These are phyloP conservation scores for Ictalurus furcatus DNA, from an alignment of 2,113 vertebrate genomes.

Conservation along the genomic window DNA sequence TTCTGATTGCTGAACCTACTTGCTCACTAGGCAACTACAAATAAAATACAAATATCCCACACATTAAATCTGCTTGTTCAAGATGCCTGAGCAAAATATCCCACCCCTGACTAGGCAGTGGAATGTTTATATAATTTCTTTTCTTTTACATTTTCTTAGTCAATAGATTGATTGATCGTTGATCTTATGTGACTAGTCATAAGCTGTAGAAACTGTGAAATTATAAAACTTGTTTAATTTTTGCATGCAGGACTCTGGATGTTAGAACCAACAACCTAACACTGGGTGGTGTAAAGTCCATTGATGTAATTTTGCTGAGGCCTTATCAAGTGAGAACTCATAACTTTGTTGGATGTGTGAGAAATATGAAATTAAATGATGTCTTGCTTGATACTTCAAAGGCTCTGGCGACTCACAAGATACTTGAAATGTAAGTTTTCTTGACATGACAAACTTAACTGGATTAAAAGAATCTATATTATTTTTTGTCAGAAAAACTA, in stretches of 20 bases:
- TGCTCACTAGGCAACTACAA: not conserved
- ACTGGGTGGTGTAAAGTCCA: slow-evolving; percentile 68
- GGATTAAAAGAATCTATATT: not conserved
- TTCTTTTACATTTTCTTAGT: not conserved
- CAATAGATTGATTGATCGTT: not conserved
- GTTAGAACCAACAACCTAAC: slow-evolving; percentile 67
- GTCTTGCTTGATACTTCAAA: slow-evolving; percentile 60
- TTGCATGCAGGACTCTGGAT: slow-evolving; percentile 69
- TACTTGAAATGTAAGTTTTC: slow-evolving; percentile 63
- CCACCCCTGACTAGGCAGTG: not conserved
- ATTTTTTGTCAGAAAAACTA: too few species aligned
- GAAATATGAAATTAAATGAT: slow-evolving; percentile 69
- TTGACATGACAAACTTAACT: not conserved
- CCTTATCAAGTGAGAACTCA: slow-evolving; percentile 68
- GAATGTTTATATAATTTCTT: not conserved
- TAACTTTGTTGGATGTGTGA: slow-evolving; percentile 76
- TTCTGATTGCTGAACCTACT: not conserved
- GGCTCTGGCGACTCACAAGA: slow-evolving; percentile 64
- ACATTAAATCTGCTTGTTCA: not conserved
- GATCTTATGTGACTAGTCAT: not conserved
- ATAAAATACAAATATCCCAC: not conserved
- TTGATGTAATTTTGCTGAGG: slow-evolving; percentile 62
- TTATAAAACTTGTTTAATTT: not conserved
- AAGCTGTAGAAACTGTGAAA: not conserved
- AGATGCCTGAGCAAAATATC: not conserved